Conservation (phyloP, 2,888 invertebrate genomes). For the Plebejus melissa region DNA sequence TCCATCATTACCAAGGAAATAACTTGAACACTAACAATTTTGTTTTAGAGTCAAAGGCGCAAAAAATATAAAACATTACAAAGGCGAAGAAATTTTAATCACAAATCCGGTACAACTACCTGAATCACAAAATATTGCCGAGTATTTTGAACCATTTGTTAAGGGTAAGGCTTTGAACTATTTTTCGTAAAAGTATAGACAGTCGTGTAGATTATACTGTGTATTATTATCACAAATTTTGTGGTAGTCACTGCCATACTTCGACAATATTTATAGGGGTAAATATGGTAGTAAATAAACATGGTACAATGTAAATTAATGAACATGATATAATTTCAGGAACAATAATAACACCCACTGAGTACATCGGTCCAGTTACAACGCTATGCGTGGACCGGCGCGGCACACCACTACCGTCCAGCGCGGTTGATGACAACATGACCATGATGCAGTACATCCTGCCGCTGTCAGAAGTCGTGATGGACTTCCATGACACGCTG, state of each 20-base stretch:
- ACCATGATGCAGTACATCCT: slow-evolving; percentile 90
- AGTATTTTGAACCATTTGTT: slow-evolving; percentile 92
- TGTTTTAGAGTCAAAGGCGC: slow-evolving; percentile 84
- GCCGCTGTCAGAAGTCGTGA: slow-evolving; percentile 94
- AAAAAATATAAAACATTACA: slow-evolving; percentile 83
- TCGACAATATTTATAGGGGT: too few species aligned
- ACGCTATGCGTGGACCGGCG: slow-evolving; percentile 87
- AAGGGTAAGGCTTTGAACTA: slow-evolving; percentile 71
- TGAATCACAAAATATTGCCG: slow-evolving; percentile 81
- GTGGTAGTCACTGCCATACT: too few species aligned
- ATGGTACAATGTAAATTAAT: neutral
- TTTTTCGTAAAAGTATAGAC: too few species aligned
- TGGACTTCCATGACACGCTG: slow-evolving; percentile 95
- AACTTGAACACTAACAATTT: neutral
- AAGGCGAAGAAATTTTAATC: slow-evolving; percentile 79
- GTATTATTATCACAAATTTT: too few species aligned
- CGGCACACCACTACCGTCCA: slow-evolving; percentile 80
- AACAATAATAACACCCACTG: slow-evolving; percentile 92
- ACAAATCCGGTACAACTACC: slow-evolving; percentile 89
- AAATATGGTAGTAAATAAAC: too few species aligned
- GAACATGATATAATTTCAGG: slow-evolving; percentile 59
- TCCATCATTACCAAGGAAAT: neutral
- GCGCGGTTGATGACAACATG: slow-evolving; percentile 89
- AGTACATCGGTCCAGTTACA: slow-evolving; percentile 84
- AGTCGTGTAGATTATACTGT: too few species aligned